Evolutionary conservation across 1,140 invertebrate species (phyloP), one percentile per base, ranked within the genome.

Genomic region (Kradibia gibbosae): DNA sequence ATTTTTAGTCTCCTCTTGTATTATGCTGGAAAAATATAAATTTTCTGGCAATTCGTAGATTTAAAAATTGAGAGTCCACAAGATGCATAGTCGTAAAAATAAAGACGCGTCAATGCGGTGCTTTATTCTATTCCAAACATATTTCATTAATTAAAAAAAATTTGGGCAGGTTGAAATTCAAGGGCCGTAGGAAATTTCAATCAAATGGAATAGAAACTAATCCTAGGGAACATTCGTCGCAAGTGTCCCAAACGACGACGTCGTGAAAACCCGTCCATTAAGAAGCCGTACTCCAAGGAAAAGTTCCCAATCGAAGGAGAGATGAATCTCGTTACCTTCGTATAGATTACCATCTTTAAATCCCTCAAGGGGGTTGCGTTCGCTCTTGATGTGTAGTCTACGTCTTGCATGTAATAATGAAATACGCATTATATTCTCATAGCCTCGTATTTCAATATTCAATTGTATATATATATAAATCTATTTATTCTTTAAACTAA

Each of bases 301-400:
- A 81, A 76, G 50, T 81, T 77, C 73, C 60, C 80, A 72, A 81
- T 81, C 80, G 80, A 81, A 76, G 80, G 72, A 81, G 74, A 28
- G 77, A 81, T 81, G 80, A 81, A 81, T 81, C 80, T 81, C 74
- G 50, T 81, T 81, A 81, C 73, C 65, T 50, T 13, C 39, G 50
- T 45, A 34, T 75, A 50, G 80, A 81, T 81, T 81, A 72, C 80
- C 80, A 81, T 81, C 80, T 81, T 72, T 48, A 71, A 39, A 60
- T 67, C 74, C 53, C 80, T 60, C 62, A 48, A 36, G 74, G 39
- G 53, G 42, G 15, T 45, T 31, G 36, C 31, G 13, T 34, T 36
- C 1, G 31, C 39, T 62, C n/a, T 22, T 39, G 34, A 17, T n/a
- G 25, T 42, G 25, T 42, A 75, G 76, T 45, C 76, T 15, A 25